Conservation (phyloP, 2,888 invertebrate genomes). For the Standfussiana lucernea region DNA sequence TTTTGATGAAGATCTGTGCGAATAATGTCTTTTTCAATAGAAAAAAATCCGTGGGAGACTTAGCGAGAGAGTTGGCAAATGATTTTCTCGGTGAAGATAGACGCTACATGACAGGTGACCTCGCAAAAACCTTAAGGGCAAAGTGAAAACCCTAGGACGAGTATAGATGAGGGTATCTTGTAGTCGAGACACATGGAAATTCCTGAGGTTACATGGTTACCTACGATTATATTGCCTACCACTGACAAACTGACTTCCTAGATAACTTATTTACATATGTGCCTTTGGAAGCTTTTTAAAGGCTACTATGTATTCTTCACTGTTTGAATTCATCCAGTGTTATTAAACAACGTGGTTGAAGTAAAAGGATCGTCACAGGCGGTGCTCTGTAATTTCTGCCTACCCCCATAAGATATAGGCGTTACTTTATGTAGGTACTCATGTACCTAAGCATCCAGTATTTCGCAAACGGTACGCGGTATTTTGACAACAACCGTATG, state of each 20-base stretch:
- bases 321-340: not conserved
- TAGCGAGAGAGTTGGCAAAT: not conserved
- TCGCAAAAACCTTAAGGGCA: not conserved
- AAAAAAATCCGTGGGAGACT: not conserved
- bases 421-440: not conserved
- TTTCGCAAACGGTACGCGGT: conserved; percentile 1
- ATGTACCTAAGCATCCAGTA: not conserved
- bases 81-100: not conserved
- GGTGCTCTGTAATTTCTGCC: not conserved
- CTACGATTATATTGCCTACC: not conserved
- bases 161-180: not conserved
- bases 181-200: not conserved
- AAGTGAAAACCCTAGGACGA: conserved; percentile 24
- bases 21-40: not conserved
- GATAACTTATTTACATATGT: not conserved
- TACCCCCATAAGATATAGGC: not conserved
- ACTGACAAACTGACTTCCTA: conserved; percentile 4
- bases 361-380: not conserved
- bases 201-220: conserved; percentile 13
- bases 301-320: not conserved
- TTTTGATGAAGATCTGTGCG: conserved; percentile 13
- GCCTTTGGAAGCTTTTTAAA: not conserved
- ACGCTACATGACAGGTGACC: not conserved
- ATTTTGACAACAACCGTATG: not conserved
- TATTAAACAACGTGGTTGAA: not conserved